Percentiles rank a stretch among this genome's conserved stretches.
These are phyloP conservation scores for Apamea monoglypha DNA, from an alignment of 2,888 invertebrate genomes.

Conservation along the genomic window DNA sequence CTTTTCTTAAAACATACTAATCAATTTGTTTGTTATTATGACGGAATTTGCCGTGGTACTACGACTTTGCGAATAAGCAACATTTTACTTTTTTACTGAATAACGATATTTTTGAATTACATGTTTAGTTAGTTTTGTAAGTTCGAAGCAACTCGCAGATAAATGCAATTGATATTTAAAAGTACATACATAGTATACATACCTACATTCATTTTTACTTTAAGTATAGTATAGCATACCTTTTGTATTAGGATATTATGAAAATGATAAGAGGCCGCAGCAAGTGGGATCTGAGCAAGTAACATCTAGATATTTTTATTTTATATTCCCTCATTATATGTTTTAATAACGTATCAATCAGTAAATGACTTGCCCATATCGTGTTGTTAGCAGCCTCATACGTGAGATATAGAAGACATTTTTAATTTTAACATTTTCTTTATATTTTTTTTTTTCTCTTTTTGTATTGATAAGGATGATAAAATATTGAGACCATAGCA, in stretches of 20 bases:
- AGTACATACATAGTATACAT: conserved; percentile 66
- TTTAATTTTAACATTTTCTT: conserved; percentile 51
- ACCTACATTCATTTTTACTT: conserved; percentile 52
- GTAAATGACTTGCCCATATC: conserved; percentile 50
- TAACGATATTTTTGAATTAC: conserved; percentile 47
- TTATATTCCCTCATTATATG: conserved; percentile 27
- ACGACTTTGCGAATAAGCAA: conserved; percentile 59
- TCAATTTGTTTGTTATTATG: conserved; percentile 58
- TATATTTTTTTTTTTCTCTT: conserved; percentile 31
- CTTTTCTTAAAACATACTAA: conserved; percentile 52
- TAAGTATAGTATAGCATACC: conserved; percentile 61
- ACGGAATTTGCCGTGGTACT: conserved; percentile 59
- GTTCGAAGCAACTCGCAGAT: conserved; percentile 54
- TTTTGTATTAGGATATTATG: conserved; percentile 52
- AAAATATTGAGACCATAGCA: conserved; percentile 43
- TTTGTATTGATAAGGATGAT: conserved; percentile 55
- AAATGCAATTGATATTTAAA: conserved; percentile 66
- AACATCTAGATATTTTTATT: conserved; percentile 29
- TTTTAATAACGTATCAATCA: conserved; percentile 28
- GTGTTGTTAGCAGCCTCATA: conserved; percentile 33
- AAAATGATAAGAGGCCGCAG: conserved; percentile 42
- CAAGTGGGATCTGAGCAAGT: conserved; percentile 48
- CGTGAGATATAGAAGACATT: conserved; percentile 61
- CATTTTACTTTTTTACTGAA: conserved; percentile 50
- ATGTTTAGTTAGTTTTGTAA: conserved; percentile 53